Percentiles rank a stretch among this genome's conserved stretches.
Conservation (phyloP, 2,888 invertebrate genomes). For the Lissonota sp. region DNA sequence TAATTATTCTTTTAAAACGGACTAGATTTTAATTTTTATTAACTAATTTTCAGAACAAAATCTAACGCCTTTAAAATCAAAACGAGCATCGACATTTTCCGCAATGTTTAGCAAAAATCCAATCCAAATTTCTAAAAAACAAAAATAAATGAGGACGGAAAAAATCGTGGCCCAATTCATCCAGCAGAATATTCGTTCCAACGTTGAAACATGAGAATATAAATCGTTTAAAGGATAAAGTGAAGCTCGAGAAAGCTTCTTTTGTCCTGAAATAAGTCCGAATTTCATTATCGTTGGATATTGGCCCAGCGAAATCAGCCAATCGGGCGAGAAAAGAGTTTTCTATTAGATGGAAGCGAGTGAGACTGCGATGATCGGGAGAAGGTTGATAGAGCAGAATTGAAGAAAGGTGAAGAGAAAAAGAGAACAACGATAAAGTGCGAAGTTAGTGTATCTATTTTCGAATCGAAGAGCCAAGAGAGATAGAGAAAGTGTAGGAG, state of each 20-base stretch:
- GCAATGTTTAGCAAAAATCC: no score
- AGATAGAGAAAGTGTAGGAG: not conserved
- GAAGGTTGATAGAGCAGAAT: not conserved
- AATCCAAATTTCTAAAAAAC: no score
- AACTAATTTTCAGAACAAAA: no score
- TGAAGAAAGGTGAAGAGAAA: constrained; percentile 1
- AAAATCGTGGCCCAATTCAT: no score
- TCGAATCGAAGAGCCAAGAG: constrained; percentile 4
- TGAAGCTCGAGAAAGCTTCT: not conserved
- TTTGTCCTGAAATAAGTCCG: not conserved
- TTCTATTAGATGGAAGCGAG: not conserved
- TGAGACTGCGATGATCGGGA: not conserved
- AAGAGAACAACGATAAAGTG: not conserved
- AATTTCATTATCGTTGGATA: not conserved
- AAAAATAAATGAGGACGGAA: no score
- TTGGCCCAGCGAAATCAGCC: not conserved
- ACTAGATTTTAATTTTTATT: no score
- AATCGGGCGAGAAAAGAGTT: constrained; percentile 6
- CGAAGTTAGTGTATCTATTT: constrained; percentile 15
- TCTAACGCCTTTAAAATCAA: no score
- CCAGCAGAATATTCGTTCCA: no score
- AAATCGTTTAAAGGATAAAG: no score
- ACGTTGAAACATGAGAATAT: no score
- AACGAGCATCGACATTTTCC: no score
- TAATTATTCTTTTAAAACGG: no score